Conservation (phyloP, 2,888 invertebrate genomes). For the Lasioglossum calceatum region DNA sequence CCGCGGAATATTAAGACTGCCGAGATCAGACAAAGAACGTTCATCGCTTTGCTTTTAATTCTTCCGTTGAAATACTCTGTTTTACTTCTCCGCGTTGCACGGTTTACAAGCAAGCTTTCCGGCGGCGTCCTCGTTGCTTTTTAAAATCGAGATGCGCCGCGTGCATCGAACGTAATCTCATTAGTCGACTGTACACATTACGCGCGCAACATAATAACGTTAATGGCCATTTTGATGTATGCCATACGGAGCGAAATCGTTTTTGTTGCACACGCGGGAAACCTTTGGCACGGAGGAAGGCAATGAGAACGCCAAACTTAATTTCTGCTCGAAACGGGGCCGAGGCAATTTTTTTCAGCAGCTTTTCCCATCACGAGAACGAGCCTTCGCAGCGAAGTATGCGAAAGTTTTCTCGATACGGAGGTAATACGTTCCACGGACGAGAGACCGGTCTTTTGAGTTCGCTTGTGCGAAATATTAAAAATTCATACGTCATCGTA, state of each 20-base stretch:
- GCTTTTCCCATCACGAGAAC: slow-evolving; percentile 22
- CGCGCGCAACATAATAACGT: slow-evolving; percentile 3
- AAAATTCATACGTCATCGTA: slow-evolving; percentile 9
- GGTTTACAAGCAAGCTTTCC: not conserved
- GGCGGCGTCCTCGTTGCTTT: not conserved
- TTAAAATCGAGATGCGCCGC: not conserved
- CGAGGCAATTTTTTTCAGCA: slow-evolving; percentile 31
- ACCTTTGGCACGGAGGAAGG: not conserved
- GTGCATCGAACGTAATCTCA: not conserved
- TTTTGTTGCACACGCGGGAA: not conserved
- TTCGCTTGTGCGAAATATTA: slow-evolving; percentile 26
- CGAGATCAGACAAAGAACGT: not conserved
- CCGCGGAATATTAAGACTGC: not conserved
- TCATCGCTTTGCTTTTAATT: not conserved
- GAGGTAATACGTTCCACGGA: slow-evolving; percentile 21
- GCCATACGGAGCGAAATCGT: not conserved
- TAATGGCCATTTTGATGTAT: slow-evolving; percentile 18
- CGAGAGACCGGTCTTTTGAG: slow-evolving; percentile 10
- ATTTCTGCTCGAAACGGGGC: slow-evolving; percentile 21
- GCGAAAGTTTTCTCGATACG: slow-evolving; percentile 32
- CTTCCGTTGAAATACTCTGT: not conserved
- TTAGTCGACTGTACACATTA: not conserved
- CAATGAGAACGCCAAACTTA: slow-evolving; percentile 19
- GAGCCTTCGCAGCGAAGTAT: slow-evolving; percentile 26
- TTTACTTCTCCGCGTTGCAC: not conserved